Evolutionary conservation across 1,140 invertebrate genomes (phyloP), one percentile per base, ranked within the genome.

Genomic region (Drosophila tristis): DNA sequence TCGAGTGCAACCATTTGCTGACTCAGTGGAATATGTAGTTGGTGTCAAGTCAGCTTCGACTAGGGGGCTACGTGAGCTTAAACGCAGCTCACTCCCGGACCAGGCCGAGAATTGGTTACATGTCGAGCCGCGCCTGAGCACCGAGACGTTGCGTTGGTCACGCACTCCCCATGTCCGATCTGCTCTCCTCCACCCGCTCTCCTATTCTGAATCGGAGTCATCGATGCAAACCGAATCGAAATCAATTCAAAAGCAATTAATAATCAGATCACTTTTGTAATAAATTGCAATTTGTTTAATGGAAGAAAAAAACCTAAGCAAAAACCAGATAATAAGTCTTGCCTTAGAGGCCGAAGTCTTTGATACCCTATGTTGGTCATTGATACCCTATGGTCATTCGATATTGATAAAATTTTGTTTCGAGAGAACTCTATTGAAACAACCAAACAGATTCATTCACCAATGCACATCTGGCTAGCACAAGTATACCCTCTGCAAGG

Each of bases 231-330:
- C 54, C 48, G 58, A 35, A 54, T 65, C 81, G 56, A 85, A 85
- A 80, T 85, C 80, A 86, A 87, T 78, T 81, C 55, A 80, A 68
- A 86, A 71, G 61, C 82, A 86, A 86, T 86, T 87, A 87, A 86
- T 85, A 86, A 86, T 81, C 81, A 87, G 74, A 78, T 87, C 78
- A 84, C 63, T 86, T 70, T 78, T 87, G 65, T 78, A 86, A 86
- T 87, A 86, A 86, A 86, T 86, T 81, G 82, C 81, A 87, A 87
- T 86, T 85, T 78, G 82, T 78, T 75, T 72, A 74, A 80, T 65
- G 50, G 49, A 49, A 23, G 26, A 75, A 49, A 58, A 84, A 70
- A 11, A 65, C 23, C 56, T 73, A 80, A 80, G 61, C 77, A 70
- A 80, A 81, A 79, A 63, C 23, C 8, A 53, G 68, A 49, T 5